Evolutionary conservation across 1,140 invertebrate species (phyloP), one percentile per base, ranked within the genome.

Genomic region (Aricia agestis): DNA sequence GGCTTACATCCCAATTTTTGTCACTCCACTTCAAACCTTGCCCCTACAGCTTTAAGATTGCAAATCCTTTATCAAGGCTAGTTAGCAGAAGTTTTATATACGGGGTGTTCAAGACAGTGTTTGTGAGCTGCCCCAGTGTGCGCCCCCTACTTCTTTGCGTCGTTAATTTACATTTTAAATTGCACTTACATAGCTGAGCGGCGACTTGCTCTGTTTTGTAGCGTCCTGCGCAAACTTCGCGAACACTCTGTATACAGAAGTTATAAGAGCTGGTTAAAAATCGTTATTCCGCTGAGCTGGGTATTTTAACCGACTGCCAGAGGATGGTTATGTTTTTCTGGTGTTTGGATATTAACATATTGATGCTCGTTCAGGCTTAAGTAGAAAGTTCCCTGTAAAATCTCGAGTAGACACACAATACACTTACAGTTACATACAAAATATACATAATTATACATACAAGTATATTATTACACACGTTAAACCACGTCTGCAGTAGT

Each of bases 151-250:
- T 91, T 91, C 89, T 91, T 91, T 90, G 85, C 84, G 81, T 81
- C 84, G 89, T 91, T 90, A 91, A 91, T 91, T 91, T 91, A 91
- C 87, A 91, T 91, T 91, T 91, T 91, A 90, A 91, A 91, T 90
- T 91, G 87, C 89, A 90, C 89, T 91, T 90, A 89, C 87, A 90
- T 91, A 86, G 87, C 84, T 78, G 77, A 79, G 59, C 80, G 85
- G 86, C 85, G 84, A 87, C 75, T 85, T 81, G 79, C 75, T 63
- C 79, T 80, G 85, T 88, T 87, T 85, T 82, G 81, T 83, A 83
- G 76, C 78, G 78, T 75, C 84, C 79, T 63, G 59, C 72, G 66
- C 59, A 63, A 63, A 70, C 63, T 82, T 80, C 78, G 70, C 19
- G 74, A 82, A 69, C 72, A 77, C 45, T 52, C 80, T 83, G 74